Evolutionary conservation across 2,888 invertebrate species (phyloP).

Genomic region (Rhagonycha fulva): DNA sequence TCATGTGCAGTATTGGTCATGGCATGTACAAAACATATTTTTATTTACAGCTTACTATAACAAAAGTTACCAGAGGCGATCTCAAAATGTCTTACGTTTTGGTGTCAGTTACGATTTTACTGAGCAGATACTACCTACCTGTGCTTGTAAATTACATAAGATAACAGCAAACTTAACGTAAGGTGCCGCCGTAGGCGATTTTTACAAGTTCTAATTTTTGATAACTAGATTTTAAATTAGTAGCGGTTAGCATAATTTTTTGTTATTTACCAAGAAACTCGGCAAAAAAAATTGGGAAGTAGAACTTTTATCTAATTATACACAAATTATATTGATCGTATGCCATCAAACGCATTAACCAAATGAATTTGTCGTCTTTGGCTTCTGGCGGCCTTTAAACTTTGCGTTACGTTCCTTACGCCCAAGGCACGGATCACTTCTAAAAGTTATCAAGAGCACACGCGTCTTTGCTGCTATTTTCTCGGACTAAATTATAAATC

Average conservation of each 20-base stretch:
- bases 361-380: not conserved
- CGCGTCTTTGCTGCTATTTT: constrained; percentile 10
- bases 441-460: constrained; percentile 3
- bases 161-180: not conserved
- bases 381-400: not conserved
- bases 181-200: not conserved
- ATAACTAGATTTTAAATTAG: not conserved
- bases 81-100: not conserved
- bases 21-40: constrained; percentile 45
- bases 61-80: constrained; percentile 37
- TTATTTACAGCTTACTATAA: constrained; percentile 44
- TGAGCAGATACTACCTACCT: not conserved
- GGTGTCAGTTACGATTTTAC: not conserved
- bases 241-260: too few species aligned
- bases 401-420: not conserved
- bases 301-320: too few species aligned
- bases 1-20: constrained; percentile 44
- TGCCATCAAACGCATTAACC: not conserved
- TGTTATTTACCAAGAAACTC: too few species aligned
- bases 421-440: not conserved
- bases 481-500: constrained; percentile 20
- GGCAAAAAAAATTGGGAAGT: too few species aligned
- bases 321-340: too few species aligned
- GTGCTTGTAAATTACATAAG: not conserved
- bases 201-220: not conserved